Evolutionary conservation across 2,888 invertebrate species (phyloP), one percentile per base, ranked within the genome.

Genomic region (Cotesia congregata): DNA sequence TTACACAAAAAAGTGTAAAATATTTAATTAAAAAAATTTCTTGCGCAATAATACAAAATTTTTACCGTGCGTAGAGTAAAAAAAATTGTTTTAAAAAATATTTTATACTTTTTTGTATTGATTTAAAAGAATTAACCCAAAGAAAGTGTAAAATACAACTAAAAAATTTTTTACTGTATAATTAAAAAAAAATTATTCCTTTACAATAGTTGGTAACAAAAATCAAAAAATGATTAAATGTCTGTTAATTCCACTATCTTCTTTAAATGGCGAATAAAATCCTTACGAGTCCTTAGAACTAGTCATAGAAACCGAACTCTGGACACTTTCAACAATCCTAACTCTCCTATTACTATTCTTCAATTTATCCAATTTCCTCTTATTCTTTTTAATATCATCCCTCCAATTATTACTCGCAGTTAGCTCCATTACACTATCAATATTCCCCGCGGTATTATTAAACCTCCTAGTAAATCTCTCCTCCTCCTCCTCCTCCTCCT

Each of bases 371-470:
- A 41, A 64, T 2, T 59, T 73, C 1, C 76, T 77, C 60, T 74
- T 77, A 1, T 77, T 72, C 20, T 20, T 74, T 30, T 76, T 75
- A 20, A 74, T 62, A 5, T 73, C 77, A 64, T 77, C 41, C 41
- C 70, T 75, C 76, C 79, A 75, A 6, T 74, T 70, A 74, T 77
- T 72, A 39, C 59, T 77, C 20, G 39, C 67, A 12, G 77, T 76
- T 9, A 72, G 15, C n/a, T 68, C 78, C 67, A 68, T 65, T 6
- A 76, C 67, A 20, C 72, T 77, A 6, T 60, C 39, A 6, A 67
- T 41, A 6, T 67, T 70, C 30, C 78, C 71, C 3, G 59, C 15
- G 1, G 72, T 71, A 0, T 9, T 50, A 40, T 75, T 75, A 61
- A 15, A 7, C 12, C 12, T 50, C 3, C 12, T 50, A 50, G 12